Evolutionary conservation across 2,113 vertebrate genomes (phyloP).

Genomic region (Phalacrocorax carbo): DNA sequence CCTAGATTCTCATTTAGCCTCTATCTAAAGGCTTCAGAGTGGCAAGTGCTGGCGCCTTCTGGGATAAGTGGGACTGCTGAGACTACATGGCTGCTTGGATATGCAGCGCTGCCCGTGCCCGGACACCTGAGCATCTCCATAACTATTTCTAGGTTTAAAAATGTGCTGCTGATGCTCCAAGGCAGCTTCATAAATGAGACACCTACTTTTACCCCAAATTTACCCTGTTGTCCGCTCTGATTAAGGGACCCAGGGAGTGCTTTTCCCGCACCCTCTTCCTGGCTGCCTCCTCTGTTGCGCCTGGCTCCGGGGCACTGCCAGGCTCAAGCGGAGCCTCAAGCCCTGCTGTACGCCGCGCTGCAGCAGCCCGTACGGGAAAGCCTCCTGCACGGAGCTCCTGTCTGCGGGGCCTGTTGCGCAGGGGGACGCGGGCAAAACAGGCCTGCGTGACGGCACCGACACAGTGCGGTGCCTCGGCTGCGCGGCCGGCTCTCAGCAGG

Average conservation of each 20-base stretch:
- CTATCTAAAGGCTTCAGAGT: not conserved
- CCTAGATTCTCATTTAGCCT: not conserved
- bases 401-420: not conserved
- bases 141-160: not conserved
- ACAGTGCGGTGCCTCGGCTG: not conserved
- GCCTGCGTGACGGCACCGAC: not conserved
- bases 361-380: not conserved
- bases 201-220: not conserved
- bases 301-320: not conserved
- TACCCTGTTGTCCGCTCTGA: too few species aligned
- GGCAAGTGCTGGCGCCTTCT: not conserved
- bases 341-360: not conserved
- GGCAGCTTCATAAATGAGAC: not conserved
- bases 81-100: not conserved
- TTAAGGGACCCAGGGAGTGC: not conserved
- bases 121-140: not conserved
- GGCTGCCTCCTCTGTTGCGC: not conserved
- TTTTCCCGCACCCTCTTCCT: not conserved
- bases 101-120: not conserved
- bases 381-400: not conserved
- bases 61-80: not conserved
- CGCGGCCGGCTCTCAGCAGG: fast-evolving
- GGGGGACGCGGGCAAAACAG: not conserved
- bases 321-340: not conserved
- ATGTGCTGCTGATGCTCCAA: not conserved